Percentiles rank a stretch among this genome's conserved stretches.
phyloP scores from a whole-genome alignment of 2,113 vertebrate species.

The Carassius auratus region DNA sequence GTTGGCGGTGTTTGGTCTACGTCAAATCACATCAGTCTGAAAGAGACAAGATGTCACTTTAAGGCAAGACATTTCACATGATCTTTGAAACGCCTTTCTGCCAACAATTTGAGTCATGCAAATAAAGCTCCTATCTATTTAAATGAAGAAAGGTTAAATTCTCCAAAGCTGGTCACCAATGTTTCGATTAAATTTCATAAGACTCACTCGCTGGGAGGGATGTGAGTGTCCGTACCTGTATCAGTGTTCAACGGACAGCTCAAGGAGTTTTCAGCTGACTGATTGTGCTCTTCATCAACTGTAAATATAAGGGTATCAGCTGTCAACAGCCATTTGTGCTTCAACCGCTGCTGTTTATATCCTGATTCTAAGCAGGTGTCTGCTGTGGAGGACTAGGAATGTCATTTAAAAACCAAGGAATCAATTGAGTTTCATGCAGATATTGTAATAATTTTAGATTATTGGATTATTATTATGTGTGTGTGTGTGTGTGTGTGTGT shows the following conservation, averaged over 20 bases:
- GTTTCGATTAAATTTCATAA: no score
- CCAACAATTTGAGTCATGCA: no score
- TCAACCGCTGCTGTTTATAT: not conserved
- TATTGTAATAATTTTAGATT: no score
- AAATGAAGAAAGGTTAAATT: no score
- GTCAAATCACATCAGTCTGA: constrained; percentile 69
- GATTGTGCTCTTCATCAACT: constrained; percentile 49
- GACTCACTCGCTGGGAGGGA: constrained; percentile 7
- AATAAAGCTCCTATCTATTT: no score
- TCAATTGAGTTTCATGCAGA: not conserved
- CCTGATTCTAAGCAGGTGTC: not conserved
- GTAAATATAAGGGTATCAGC: constrained; percentile 10
- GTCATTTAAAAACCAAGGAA: not conserved
- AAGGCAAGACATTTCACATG: no score
- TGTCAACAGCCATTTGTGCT: constrained; percentile 24
- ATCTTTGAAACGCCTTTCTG: no score
- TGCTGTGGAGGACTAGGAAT: not conserved
- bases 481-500: no score
- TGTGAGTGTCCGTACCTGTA: constrained; percentile 32
- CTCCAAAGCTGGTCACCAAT: no score
- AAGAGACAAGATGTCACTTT: not conserved
- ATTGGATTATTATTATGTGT: no score
- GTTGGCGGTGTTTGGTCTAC: constrained; percentile 74
- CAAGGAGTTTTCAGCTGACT: not conserved
- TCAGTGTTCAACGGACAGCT: constrained; percentile 12